Conservation (phyloP, 1,140 invertebrate species). For the Kradibia gibbosae region DNA sequence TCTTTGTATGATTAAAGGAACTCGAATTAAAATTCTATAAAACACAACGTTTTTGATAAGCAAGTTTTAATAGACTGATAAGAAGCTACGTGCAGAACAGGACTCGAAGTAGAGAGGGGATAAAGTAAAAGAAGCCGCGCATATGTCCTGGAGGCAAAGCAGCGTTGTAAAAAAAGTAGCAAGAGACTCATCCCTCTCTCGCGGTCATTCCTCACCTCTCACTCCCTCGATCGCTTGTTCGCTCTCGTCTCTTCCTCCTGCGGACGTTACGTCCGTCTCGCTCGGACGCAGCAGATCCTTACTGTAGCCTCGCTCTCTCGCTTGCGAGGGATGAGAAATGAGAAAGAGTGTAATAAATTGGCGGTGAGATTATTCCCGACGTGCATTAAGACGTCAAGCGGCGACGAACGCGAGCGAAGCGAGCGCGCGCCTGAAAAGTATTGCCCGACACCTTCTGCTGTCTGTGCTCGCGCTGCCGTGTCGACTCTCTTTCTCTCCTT, state of each 20-base stretch:
- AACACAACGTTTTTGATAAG: neutral
- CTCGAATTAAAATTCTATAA: neutral
- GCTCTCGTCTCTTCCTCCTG: neutral
- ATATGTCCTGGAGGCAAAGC: slow-evolving; percentile 32
- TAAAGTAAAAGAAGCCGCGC: slow-evolving; percentile 45
- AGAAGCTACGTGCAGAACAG: slow-evolving; percentile 17
- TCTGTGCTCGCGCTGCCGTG: slow-evolving; percentile 38
- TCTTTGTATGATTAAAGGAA: neutral
- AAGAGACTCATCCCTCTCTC: slow-evolving; percentile 6
- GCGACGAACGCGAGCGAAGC: slow-evolving; percentile 63
- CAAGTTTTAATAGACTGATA: slow-evolving; percentile 27
- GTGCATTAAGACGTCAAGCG: slow-evolving; percentile 74
- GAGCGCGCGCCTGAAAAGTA: slow-evolving; percentile 64
- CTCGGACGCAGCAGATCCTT: neutral
- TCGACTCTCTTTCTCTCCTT: slow-evolving; percentile 35
- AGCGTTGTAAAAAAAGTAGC: slow-evolving; percentile 38
- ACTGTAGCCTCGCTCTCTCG: slow-evolving; percentile 35
- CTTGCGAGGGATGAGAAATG: slow-evolving; percentile 65
- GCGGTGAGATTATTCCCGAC: slow-evolving; percentile 73
- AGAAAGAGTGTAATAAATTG: slow-evolving; percentile 74
- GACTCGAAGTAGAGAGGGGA: neutral
- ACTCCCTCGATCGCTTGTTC: slow-evolving; percentile 39
- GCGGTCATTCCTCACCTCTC: neutral
- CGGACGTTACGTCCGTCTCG: neutral
- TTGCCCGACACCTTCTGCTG: slow-evolving; percentile 71